These are phyloP conservation scores for Sciaenops ocellatus DNA, from an alignment of 2,797 vertebrate genomes.

Conservation along the genomic window DNA sequence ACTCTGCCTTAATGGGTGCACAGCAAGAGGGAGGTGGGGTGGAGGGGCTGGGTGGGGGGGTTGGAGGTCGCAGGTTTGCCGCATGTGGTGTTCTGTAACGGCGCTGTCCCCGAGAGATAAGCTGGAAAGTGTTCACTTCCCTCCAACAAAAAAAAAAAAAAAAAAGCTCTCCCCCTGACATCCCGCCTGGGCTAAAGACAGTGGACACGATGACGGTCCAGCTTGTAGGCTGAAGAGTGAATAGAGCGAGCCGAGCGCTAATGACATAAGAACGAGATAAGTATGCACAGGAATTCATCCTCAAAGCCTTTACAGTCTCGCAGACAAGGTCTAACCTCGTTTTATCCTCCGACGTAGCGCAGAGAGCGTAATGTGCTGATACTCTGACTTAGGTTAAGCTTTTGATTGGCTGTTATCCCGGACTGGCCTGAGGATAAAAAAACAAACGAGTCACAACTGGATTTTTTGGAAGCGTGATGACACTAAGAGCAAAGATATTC, in stretches of 20 bases:
- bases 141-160: constrained; percentile 38
- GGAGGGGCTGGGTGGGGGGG: background rate
- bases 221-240: constrained; percentile 41
- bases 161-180: constrained; percentile 45
- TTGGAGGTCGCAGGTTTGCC: constrained; percentile 66
- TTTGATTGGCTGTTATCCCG: constrained; percentile 71
- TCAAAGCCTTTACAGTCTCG: constrained; percentile 60
- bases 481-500: constrained; percentile 63
- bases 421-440: constrained; percentile 58
- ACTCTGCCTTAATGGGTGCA: constrained; percentile 82
- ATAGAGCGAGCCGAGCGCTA: constrained; percentile 48
- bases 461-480: constrained; percentile 52
- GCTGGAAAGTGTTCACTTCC: constrained; percentile 45
- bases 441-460: constrained; percentile 69
- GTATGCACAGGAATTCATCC: constrained; percentile 59
- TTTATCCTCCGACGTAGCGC: constrained; percentile 53
- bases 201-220: constrained; percentile 48
- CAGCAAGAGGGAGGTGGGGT: constrained; percentile 61
- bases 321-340: constrained; percentile 70
- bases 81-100: constrained; percentile 48
- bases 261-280: constrained; percentile 66
- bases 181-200: constrained; percentile 30
- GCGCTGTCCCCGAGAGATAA: constrained; percentile 75
- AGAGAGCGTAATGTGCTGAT: constrained; percentile 61
- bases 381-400: constrained; percentile 72